A percentile compares a stretch with the other conserved stretches of the same genome.
These are phyloP conservation scores for Hylaeus anthracinus DNA, from an alignment of 1,140 invertebrate genomes.

Conservation along the genomic window DNA sequence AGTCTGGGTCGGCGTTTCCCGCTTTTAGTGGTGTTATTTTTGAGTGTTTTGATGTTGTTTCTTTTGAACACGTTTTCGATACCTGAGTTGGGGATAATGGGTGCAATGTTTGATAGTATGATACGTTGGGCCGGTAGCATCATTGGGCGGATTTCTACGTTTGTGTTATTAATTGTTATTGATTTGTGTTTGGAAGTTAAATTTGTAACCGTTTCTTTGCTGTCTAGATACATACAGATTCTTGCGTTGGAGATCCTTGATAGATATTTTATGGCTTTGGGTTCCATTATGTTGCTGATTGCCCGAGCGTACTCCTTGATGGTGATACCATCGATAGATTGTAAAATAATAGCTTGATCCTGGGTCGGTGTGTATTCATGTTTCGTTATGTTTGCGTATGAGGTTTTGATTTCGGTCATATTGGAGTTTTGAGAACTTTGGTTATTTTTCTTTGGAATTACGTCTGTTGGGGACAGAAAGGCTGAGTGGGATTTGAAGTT, in stretches of 20 bases:
- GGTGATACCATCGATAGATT: neutral
- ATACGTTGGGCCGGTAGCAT: neutral
- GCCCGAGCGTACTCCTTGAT: conserved; percentile 11
- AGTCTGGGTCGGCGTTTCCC: neutral
- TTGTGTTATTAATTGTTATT: neutral
- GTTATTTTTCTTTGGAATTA: neutral
- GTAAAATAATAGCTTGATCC: neutral
- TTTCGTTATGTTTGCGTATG: conserved; percentile 1
- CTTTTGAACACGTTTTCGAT: neutral
- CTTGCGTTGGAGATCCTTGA: conserved; percentile 20
- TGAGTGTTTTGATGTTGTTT: neutral
- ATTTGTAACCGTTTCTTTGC: conserved; percentile 5
- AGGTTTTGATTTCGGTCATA: neutral
- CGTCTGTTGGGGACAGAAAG: neutral
- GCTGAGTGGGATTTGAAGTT: neutral
- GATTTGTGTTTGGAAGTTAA: neutral
- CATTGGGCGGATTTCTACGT: neutral
- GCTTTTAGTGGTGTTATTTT: neutral
- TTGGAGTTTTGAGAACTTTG: neutral
- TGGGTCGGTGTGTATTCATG: neutral
- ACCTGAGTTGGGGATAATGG: neutral
- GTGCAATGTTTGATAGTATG: neutral
- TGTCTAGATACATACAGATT: conserved; percentile 21
- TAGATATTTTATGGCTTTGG: conserved; percentile 5
- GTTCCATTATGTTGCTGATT: conserved; percentile 12